Percentiles rank a stretch among this genome's conserved stretches.
Evolutionary conservation across 2,797 vertebrate genomes (phyloP).

Genomic region (Picus viridis): DNA sequence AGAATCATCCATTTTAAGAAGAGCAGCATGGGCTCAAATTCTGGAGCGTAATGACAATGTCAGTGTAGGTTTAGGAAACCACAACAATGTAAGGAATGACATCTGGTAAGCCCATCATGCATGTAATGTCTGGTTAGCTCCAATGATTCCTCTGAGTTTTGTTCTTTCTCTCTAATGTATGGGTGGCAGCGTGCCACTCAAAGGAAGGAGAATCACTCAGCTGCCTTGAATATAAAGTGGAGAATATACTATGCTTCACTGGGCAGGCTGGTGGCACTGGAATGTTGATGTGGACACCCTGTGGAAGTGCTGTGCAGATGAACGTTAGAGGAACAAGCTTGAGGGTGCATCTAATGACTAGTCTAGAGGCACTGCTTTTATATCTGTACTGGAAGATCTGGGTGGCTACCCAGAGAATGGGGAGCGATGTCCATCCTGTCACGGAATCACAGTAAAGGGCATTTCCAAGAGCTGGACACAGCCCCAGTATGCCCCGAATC

Average conservation of each 20-base stretch:
- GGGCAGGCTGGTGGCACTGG: slow-evolving; percentile 16
- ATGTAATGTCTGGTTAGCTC: slow-evolving; percentile 80
- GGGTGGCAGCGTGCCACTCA: slow-evolving; percentile 67
- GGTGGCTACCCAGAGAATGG: background rate
- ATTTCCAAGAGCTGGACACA: no score
- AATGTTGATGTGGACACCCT: slow-evolving; percentile 40
- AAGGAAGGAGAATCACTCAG: slow-evolving; percentile 44
- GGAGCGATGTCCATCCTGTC: no score
- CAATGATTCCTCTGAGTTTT: slow-evolving; percentile 52
- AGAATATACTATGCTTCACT: slow-evolving; percentile 30
- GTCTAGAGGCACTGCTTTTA: background rate
- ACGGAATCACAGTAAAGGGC: no score
- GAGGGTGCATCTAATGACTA: background rate
- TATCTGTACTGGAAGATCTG: background rate
- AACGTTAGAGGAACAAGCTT: background rate
- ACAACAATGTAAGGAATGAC: slow-evolving; percentile 79
- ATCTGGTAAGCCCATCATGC: slow-evolving; percentile 83
- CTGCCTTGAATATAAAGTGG: slow-evolving; percentile 68
- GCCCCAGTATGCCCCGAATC: no score
- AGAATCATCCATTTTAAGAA: slow-evolving; percentile 24
- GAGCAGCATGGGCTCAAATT: slow-evolving; percentile 63
- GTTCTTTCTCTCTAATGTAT: background rate
- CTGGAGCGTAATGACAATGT: slow-evolving; percentile 80
- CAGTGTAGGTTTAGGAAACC: slow-evolving; percentile 82
- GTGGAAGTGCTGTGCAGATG: background rate